These are phyloP conservation scores for Sarcophaga caerulescens DNA, from an alignment of 2,888 invertebrate species.

Conservation along the genomic window DNA sequence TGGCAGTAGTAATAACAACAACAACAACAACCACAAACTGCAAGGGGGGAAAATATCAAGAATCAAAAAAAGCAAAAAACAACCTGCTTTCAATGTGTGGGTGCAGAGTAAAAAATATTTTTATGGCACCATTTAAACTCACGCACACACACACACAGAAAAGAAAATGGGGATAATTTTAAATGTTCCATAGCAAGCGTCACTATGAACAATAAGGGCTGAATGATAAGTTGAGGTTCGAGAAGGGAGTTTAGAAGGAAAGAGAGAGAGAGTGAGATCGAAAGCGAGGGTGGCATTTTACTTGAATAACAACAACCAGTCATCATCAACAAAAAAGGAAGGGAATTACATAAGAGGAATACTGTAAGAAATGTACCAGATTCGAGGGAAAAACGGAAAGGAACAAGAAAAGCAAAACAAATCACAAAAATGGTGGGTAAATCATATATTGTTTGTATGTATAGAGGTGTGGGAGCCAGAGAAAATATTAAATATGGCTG, in stretches of 20 bases:
- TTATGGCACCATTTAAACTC: too few species aligned
- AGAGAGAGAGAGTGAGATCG: too few species aligned
- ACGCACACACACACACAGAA: too few species aligned
- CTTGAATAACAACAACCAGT: conserved; percentile 42
- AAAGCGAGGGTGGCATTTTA: conserved; percentile 37
- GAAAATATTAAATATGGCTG: conserved; percentile 55
- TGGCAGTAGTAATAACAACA: conserved; percentile 16
- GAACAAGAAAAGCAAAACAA: neutral
- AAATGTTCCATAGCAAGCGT: neutral
- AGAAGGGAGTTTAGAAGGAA: neutral
- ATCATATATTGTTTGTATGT: neutral
- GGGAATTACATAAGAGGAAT: neutral
- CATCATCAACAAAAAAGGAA: conserved; percentile 5
- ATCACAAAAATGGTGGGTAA: conserved; percentile 48
- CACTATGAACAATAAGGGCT: neutral
- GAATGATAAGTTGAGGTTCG: neutral
- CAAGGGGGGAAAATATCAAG: too few species aligned
- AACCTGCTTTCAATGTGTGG: too few species aligned
- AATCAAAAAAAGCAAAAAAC: too few species aligned
- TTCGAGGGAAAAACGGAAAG: neutral
- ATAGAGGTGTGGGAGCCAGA: neutral
- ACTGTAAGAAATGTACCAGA: conserved; percentile 26
- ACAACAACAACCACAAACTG: neutral
- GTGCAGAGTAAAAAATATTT: too few species aligned
- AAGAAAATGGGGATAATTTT: conserved; percentile 47